Evolutionary conservation across 2,888 invertebrate species (phyloP).

Genomic region (Nebria brevicollis): DNA sequence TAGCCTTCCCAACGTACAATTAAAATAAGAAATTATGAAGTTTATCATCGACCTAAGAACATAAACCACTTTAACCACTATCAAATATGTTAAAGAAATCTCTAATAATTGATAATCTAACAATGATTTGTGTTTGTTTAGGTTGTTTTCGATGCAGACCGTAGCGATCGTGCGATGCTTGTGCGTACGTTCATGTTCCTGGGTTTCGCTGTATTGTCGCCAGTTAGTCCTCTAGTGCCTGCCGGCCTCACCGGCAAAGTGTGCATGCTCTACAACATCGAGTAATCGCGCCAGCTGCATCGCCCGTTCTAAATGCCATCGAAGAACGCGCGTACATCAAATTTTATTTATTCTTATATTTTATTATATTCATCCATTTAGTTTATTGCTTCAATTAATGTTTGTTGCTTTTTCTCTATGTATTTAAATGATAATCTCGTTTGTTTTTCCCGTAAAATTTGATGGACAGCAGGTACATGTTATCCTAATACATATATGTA

Average conservation of each 20-base stretch:
- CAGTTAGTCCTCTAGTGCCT: constrained; percentile 81
- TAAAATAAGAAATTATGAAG: no score
- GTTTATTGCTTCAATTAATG: not conserved
- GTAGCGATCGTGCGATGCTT: constrained; percentile 84
- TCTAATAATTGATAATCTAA: not conserved
- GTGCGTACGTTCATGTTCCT: constrained; percentile 97
- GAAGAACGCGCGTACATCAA: constrained; percentile 55
- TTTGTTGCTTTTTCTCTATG: not conserved
- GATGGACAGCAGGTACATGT: not conserved
- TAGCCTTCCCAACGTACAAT: no score
- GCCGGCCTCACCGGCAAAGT: constrained; percentile 63
- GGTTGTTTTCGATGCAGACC: constrained; percentile 65
- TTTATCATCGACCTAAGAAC: no score
- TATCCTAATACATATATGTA: not conserved
- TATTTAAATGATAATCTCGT: not conserved
- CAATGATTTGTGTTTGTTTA: constrained; percentile 48
- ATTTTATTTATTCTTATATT: constrained; percentile 51
- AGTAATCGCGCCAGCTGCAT: constrained; percentile 53
- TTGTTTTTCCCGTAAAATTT: not conserved
- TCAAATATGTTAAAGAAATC: no score
- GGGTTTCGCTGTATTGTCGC: constrained; percentile 89
- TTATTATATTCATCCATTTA: constrained; percentile 48
- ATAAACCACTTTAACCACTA: no score
- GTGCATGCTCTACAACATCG: constrained; percentile 63
- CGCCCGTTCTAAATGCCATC: constrained; percentile 19